phyloP scores from a whole-genome alignment of 2,888 invertebrate genomes.

The Camponotus fellah region DNA sequence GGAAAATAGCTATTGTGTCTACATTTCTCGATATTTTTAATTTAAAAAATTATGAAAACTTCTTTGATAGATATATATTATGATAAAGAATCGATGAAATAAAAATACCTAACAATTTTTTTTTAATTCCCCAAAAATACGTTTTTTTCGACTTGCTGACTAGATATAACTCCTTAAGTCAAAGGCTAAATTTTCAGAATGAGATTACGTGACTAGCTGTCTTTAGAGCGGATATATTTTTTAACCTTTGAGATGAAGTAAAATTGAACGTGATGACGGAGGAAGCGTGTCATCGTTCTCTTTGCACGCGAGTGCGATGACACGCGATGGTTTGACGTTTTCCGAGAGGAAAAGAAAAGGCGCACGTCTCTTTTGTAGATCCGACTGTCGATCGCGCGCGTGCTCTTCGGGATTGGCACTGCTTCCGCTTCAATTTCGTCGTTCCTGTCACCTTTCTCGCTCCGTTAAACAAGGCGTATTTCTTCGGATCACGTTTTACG shows the following conservation, averaged over 20 bases:
- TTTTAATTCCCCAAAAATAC: too few relatives aligned
- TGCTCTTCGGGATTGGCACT: not conserved
- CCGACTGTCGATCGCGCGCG: not conserved
- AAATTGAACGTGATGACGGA: constrained; percentile 25
- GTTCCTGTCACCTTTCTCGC: constrained; percentile 14
- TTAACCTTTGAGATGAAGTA: not conserved
- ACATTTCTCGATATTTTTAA: too few relatives aligned
- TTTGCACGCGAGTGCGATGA: not conserved
- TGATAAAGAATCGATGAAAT: too few relatives aligned
- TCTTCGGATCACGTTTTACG: constrained; percentile 46
- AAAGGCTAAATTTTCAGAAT: not conserved
- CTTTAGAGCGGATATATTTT: not conserved
- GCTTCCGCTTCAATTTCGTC: constrained; percentile 42
- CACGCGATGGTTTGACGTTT: constrained; percentile 13
- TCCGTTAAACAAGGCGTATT: constrained; percentile 40
- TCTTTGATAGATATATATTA: too few relatives aligned
- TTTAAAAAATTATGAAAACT: too few relatives aligned
- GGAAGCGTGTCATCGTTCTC: constrained; percentile 37
- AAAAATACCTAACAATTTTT: too few relatives aligned
- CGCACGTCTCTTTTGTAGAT: not conserved
- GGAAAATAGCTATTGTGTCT: too few relatives aligned
- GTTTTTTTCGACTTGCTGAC: too few relatives aligned
- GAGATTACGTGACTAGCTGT: not conserved
- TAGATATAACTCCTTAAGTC: not conserved
- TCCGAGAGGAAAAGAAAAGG: not conserved